Base-by-base conservation (phyloP, 2,797 vertebrate species). In the Adelosebastes latens region DNA sequence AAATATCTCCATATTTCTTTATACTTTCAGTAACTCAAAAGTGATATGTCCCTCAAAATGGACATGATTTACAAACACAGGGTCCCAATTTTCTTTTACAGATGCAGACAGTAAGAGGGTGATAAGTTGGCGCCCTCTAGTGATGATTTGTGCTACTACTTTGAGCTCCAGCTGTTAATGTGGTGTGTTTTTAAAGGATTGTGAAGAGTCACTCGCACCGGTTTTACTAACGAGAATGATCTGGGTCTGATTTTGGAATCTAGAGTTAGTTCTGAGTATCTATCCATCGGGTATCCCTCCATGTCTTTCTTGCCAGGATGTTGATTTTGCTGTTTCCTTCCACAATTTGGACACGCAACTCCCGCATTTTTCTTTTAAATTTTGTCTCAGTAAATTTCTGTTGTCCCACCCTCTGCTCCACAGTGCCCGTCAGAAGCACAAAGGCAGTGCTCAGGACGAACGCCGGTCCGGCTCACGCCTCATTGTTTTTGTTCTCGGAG, bases 401-500 rank as follows among this genome's bases (percentile, higher is more conserved):
- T 4, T 49, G 1, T 60, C 7, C 1, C 22, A 1, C 32, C 14
- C 5, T 72, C 49, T 83, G 46, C 31, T 72, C 59, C 73, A 5
- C 89, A 99, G 99, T 13, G 98, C 97, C 1, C 97, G 99, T 3
- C 97, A 99, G 92, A 99, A 99, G 75, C 96, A 97, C 70, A 97
- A 97, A 90, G 52, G 88, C 10, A 97, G 95, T 60, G 80, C 91
- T 39, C 92, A 93, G 73, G 97, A 98, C 0, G 98, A 99, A 12
- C 95, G 96, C 3, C 95, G 95, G 55, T 95, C 85, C 4, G 94
- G 96, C 0, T 96, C 98, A 0, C 96, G 97, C n/a, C 95, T 99
- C 79, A 98, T 99, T 42, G 24, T 99, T 64, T 99, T 99, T 87
- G 87, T 99, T 53, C 95, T 99, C 1, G 99, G 99, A 22, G 99